phyloP scores from a whole-genome alignment of 2,113 vertebrate genomes.

The Amblyopsis rosae region DNA sequence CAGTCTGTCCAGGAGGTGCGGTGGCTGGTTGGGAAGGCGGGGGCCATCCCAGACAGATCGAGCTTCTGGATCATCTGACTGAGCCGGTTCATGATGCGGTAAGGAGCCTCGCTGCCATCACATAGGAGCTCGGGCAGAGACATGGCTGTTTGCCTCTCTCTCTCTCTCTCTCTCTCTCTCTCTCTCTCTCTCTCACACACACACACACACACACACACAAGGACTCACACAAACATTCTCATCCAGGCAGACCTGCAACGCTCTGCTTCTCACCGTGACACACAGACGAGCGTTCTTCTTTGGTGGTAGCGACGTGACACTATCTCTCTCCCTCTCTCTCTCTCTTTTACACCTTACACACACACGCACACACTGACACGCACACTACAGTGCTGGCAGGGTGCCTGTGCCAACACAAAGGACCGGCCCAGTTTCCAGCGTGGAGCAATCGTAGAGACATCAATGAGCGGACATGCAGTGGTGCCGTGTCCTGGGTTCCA shows the following conservation, averaged over 20 bases:
- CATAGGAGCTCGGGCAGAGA: conserved; percentile 77
- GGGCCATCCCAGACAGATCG: conserved; percentile 70
- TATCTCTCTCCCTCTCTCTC: no score
- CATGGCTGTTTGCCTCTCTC: conserved; percentile 56
- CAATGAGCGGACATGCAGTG: background rate
- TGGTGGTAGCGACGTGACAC: background rate
- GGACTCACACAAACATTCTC: background rate
- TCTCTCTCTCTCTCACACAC: background rate
- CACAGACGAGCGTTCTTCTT: conserved; percentile 15
- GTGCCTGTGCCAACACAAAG: background rate
- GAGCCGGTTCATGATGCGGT: conserved; percentile 70
- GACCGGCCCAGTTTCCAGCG: conserved; percentile 34
- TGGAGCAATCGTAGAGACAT: conserved; percentile 39
- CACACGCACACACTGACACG: conserved; percentile 19
- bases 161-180: background rate
- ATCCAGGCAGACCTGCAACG: conserved; percentile 31
- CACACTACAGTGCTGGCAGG: background rate
- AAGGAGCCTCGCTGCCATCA: conserved; percentile 73
- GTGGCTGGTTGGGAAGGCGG: conserved; percentile 63
- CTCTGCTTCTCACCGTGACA: conserved; percentile 41
- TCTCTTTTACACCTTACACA: conserved; percentile 5
- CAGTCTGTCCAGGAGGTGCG: conserved; percentile 72
- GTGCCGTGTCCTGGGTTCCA: conserved; percentile 5
- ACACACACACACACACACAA: conserved; percentile 33
- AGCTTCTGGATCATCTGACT: conserved; percentile 75